These are phyloP conservation scores for Sebastes miniatus DNA, from an alignment of 2,797 vertebrate species.

Conservation along the genomic window DNA sequence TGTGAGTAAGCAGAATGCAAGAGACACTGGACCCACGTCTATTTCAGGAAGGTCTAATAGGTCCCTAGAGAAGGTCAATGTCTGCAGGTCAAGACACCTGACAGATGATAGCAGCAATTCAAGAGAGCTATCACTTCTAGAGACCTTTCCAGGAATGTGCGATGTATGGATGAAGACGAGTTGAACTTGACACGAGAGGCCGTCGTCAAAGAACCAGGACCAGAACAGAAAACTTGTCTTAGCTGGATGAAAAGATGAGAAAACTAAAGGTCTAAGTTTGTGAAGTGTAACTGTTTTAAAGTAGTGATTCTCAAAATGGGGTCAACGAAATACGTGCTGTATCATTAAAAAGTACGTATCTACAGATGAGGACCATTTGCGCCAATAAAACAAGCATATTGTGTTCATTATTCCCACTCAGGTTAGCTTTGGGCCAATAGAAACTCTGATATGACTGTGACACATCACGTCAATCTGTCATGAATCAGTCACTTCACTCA, in stretches of 20 bases:
- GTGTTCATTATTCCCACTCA: too few relatives aligned
- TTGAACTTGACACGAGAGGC: background rate
- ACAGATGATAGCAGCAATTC: background rate
- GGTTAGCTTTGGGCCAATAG: background rate
- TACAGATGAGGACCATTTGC: too few relatives aligned
- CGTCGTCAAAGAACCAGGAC: background rate
- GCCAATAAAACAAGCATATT: too few relatives aligned
- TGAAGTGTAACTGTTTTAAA: background rate
- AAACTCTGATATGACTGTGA: background rate
- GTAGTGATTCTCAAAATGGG: too few relatives aligned
- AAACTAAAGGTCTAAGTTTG: background rate
- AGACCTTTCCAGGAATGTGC: background rate
- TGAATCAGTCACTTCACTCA: too few relatives aligned
- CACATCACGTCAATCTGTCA: too few relatives aligned
- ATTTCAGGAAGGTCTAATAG: constrained; percentile 14
- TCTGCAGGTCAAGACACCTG: constrained; percentile 2
- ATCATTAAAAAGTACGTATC: too few relatives aligned
- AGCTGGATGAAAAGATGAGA: background rate
- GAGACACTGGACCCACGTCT: background rate
- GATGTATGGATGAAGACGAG: background rate
- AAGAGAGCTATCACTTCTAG: background rate
- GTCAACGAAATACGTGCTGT: too few relatives aligned
- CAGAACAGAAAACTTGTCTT: background rate
- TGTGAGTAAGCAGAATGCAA: constrained; percentile 3
- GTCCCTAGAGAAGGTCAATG: background rate